Percentiles rank a stretch among this genome's conserved stretches.
Evolutionary conservation across 1,140 invertebrate species (phyloP).

Genomic region (Ctenoplectra terminalis): DNA sequence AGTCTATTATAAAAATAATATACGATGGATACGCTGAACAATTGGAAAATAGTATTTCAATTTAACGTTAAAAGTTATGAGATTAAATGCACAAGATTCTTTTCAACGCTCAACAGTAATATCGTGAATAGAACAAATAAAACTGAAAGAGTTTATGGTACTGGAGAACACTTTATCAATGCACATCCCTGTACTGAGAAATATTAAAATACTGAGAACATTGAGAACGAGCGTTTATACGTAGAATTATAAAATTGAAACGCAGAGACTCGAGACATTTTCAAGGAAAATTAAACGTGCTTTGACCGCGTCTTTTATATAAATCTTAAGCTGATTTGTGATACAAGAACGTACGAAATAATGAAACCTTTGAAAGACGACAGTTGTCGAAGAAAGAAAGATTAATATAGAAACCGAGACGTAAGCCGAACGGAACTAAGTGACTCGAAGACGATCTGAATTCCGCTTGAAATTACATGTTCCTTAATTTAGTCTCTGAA

Average conservation of each 20-base stretch:
- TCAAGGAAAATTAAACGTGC: not conserved
- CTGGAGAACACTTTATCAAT: too few species aligned
- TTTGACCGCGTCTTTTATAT: too few species aligned
- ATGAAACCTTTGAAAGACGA: too few species aligned
- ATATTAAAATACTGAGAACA: not conserved
- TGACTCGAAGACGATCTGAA: not conserved
- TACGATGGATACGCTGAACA: too few species aligned
- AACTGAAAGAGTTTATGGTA: not conserved
- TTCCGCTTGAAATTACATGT: not conserved
- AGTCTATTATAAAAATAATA: too few species aligned
- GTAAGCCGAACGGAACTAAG: not conserved
- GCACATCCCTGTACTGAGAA: too few species aligned
- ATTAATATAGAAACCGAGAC: not conserved
- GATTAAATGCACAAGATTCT: too few species aligned
- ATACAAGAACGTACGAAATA: not conserved
- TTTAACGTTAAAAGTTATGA: too few species aligned
- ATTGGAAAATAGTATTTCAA: too few species aligned
- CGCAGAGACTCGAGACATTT: not conserved
- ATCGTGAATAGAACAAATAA: not conserved
- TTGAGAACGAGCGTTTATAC: too few species aligned
- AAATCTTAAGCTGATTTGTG: not conserved
- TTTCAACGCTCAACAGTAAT: not conserved
- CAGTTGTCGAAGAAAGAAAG: not conserved
- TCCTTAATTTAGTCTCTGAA: not conserved
- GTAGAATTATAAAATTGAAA: not conserved